Base-by-base conservation (phyloP, 2,113 vertebrate species). In the Phylloscopus trochiloides region DNA sequence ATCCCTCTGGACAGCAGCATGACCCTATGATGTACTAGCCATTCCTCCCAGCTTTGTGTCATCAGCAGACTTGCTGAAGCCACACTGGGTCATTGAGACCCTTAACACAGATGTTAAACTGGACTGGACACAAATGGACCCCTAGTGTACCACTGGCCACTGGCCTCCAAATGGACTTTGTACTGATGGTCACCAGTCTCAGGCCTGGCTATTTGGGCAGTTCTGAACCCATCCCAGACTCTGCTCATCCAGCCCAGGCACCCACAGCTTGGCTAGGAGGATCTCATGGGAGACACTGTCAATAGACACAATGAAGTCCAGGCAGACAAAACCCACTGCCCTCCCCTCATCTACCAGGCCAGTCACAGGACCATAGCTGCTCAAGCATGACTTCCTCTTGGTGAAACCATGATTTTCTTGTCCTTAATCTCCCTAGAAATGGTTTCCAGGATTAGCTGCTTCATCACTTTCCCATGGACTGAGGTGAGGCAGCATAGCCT, bases 31-130 rank as follows among this genome's bases (percentile, higher is more conserved):
- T 32, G 17, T 58, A 57, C 38, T 17, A 65, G 42, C 43, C 26
- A 28, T 18, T 36, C 21, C 12, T 72, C 51, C 20, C 32, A 50
- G 42, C 57, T 73, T 43, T 43, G 32, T 26, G 31, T 17, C 34
- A 58, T 16, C 58, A 57, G 32, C 43, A 58, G n/a, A 51, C 10
- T 73, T 80, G 36, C 36, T 58, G 51, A 80, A 73, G 16, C 22
- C 36, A 73, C 36, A 13, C 21, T 36, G 0, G 1, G 6, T 28
- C 36, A 50, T 4, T 0, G 12, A 43, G 14, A 3, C 38, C 58
- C 32, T 50, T 43, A 22, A 28, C 9, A 20, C 20, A 34, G 42
- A 17, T 72, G 20, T 42, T 42, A 36, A 71, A 57, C 50, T 50
- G 43, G 31, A 26, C 42, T 71, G 66, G 50, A 19, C 43, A 47